Percentiles rank a stretch among this genome's conserved stretches.
Conservation (phyloP, 2,888 invertebrate species). For the Flabesymbios commensalis region DNA sequence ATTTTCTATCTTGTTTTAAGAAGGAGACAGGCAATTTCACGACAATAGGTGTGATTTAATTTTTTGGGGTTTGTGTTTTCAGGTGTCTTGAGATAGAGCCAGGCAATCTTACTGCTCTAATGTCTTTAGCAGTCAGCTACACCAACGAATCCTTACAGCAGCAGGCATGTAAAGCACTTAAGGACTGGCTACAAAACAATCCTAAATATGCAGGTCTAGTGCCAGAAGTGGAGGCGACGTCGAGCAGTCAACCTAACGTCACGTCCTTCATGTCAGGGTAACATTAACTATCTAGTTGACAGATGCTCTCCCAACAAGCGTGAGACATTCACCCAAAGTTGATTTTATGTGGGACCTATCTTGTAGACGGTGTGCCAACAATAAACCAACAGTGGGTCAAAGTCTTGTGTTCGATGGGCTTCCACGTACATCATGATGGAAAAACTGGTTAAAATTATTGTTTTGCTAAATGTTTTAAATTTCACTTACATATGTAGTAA, state of each 20-base stretch:
- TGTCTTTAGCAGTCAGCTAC: slow-evolving; percentile 90
- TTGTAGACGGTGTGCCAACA: background rate
- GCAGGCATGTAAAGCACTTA: slow-evolving; percentile 82
- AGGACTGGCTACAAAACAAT: slow-evolving; percentile 68
- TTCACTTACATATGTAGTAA: no score
- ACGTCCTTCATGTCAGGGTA: slow-evolving; percentile 57
- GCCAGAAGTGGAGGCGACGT: slow-evolving; percentile 39
- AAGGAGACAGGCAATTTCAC: no score
- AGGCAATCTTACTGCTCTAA: slow-evolving; percentile 79
- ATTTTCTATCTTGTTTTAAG: no score
- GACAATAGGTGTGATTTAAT: no score
- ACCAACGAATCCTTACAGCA: slow-evolving; percentile 94
- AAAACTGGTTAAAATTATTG: slow-evolving; percentile 21
- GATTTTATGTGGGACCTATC: background rate
- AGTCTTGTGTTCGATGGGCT: background rate
- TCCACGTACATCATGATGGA: background rate
- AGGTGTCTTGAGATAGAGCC: slow-evolving; percentile 78
- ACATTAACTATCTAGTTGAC: slow-evolving; percentile 1
- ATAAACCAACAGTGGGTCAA: background rate
- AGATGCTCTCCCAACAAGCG: background rate
- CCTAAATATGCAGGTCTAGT: slow-evolving; percentile 80
- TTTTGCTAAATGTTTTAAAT: background rate
- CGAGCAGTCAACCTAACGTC: slow-evolving; percentile 31
- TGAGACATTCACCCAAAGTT: no score
- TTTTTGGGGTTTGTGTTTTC: no score